Conservation (phyloP, 2,888 invertebrate species). For the Bellardia bayeri region DNA sequence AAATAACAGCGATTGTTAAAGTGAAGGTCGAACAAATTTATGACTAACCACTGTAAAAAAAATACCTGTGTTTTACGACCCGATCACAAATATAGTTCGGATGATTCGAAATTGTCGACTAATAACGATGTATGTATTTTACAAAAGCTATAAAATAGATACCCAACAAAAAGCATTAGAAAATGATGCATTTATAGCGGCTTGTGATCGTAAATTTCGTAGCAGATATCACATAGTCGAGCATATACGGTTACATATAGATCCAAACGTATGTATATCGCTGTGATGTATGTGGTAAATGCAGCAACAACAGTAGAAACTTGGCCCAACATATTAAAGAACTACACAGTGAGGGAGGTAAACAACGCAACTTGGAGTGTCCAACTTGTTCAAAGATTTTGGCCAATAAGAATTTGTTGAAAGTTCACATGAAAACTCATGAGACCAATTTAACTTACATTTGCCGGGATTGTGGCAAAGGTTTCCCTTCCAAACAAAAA, state of each 20-base stretch:
- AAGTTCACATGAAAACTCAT: constrained; percentile 74
- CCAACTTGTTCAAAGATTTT: constrained; percentile 73
- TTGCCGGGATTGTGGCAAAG: constrained; percentile 75
- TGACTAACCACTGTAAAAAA: constrained; percentile 78
- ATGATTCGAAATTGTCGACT: constrained; percentile 33
- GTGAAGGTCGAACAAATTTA: constrained; percentile 95
- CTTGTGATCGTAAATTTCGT: constrained; percentile 73
- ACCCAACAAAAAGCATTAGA: constrained; percentile 62
- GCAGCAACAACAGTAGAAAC: constrained; percentile 71
- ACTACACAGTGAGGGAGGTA: constrained; percentile 62
- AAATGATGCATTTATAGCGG: constrained; percentile 74
- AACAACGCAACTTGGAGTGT: constrained; percentile 67
- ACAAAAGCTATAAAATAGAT: constrained; percentile 20
- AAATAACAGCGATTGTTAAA: constrained; percentile 58
- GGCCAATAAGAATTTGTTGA: constrained; percentile 62
- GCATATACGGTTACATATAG: constrained; percentile 74
- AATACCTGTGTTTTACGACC: background rate
- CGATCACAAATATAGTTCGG: constrained; percentile 58
- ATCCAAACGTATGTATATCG: constrained; percentile 75
- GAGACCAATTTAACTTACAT: constrained; percentile 67
- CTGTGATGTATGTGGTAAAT: constrained; percentile 72
- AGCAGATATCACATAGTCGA: constrained; percentile 75
- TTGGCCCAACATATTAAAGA: constrained; percentile 72
- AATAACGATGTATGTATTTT: background rate
- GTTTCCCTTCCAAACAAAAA: constrained; percentile 68